A percentile compares a stretch with the other conserved stretches of the same genome.
Conservation (phyloP, 2,113 vertebrate genomes). For the Dolichotis patagonum region DNA sequence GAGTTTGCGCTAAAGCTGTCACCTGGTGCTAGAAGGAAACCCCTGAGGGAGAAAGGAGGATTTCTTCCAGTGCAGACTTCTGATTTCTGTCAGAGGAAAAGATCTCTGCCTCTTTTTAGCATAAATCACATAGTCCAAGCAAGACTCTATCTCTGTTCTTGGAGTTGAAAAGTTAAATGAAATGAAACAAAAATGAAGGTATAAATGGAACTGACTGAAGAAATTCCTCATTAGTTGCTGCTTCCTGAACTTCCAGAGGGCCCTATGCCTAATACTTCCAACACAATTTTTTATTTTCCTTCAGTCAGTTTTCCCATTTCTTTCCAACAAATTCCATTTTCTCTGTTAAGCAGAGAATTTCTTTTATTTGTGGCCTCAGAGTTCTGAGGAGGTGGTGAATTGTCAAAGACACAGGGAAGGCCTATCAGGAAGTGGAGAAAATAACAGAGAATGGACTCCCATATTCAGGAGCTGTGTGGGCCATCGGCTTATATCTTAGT, state of each 20-base stretch:
- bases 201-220: neutral
- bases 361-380: neutral
- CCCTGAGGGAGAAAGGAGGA: too few species aligned
- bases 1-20: neutral
- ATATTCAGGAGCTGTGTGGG: neutral
- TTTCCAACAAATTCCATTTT: neutral
- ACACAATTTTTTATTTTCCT: neutral
- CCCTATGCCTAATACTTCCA: neutral
- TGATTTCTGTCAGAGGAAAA: neutral
- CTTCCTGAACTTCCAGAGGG: neutral
- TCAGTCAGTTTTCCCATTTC: neutral
- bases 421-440: neutral
- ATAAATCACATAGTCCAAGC: neutral
- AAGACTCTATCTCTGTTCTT: neutral
- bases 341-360: neutral
- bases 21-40: neutral
- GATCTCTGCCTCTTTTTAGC: neutral
- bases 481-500: neutral
- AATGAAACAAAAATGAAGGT: neutral
- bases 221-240: neutral
- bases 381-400: neutral
- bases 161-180: neutral
- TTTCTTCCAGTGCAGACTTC: neutral
- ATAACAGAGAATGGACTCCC: neutral
- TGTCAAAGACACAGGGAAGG: neutral